Base-by-base conservation (phyloP, 1,140 invertebrate genomes). In the Leptopilina clavipes region DNA sequence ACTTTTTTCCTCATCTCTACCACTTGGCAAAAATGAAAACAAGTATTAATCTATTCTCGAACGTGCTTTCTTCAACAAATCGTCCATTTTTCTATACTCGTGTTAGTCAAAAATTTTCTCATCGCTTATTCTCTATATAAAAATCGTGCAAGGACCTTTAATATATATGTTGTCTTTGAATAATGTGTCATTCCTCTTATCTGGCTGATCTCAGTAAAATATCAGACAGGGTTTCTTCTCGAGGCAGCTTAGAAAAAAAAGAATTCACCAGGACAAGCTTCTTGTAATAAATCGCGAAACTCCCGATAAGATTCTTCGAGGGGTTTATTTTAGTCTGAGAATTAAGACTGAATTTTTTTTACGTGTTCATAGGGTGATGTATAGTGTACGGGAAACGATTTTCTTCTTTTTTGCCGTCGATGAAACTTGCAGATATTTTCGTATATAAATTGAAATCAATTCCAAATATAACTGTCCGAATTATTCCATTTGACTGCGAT, bases 121-220 rank as follows among this genome's bases (percentile, higher is more conserved):
- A 22, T n/a, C 22, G 7, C 25, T 31, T 37, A n/a, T 11, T 31
- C 25, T 31, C 25, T 31, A 11, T 65, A 14, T 65, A 12, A 12
- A 65, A 65, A n/a, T 65, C 25, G 1, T 22, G 3, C 5, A 31
- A 14, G 59, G 12, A 14, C 59, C 12, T 6, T n/a, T 65, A 22
- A 65, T 48, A n/a, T 65, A 65, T 31, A 5, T 31, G n/a, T 31
- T 31, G 56, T 10, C 18, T 65, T 31, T 25, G 59, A 65, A 65
- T 65, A 65, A 65, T 65, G 25, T 65, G 59, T 65, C 59, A 65
- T 65, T 52, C 59, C 22, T 25, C 1, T 65, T 65, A 65, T 65
- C 59, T 65, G 59, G 12, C 9, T 65, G 22, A 65, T 65, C 59
- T 65, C 59, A 37, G 25, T 65, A 31, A 65, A 65, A 65, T 65